Evolutionary conservation across 35 echinoderm and acorn worm genomes (phyloP).

Genomic region (Chiridota heheva): DNA sequence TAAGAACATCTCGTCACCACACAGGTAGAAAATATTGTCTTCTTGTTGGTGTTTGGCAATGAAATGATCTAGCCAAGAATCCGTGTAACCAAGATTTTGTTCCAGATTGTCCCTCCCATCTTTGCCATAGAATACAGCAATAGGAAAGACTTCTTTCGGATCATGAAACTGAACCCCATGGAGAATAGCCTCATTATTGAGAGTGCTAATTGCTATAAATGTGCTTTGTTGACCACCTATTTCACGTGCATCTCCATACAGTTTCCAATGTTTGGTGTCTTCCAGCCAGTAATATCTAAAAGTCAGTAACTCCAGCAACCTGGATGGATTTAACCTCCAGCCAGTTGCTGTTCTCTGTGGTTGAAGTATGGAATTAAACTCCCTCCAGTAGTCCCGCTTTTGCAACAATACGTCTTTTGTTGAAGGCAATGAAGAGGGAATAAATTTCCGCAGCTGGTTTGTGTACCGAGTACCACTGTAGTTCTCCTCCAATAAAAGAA

Average conservation of each 20-base stretch:
- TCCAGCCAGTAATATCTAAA: slow-evolving; percentile 21
- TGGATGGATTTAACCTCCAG: slow-evolving; percentile 6
- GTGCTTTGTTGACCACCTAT: slow-evolving; percentile 25
- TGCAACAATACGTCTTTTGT: background rate
- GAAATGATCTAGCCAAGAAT: background rate
- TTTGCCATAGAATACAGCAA: background rate
- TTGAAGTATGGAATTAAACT: slow-evolving; percentile 1
- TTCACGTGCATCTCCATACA: slow-evolving; percentile 38
- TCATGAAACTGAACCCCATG: background rate
- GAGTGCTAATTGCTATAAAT: slow-evolving; percentile 23
- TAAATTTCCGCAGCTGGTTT: background rate
- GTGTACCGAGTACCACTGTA: slow-evolving; percentile 24
- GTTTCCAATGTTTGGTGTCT: background rate
- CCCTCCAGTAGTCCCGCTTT: slow-evolving; percentile 8
- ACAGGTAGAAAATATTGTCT: background rate
- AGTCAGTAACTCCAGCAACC: background rate
- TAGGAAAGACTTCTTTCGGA: slow-evolving; percentile 40
- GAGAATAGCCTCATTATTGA: slow-evolving; percentile 30
- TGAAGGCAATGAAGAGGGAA: background rate
- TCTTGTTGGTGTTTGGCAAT: background rate
- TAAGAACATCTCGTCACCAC: slow-evolving; percentile 31
- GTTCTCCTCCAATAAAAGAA: slow-evolving; percentile 33
- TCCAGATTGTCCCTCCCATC: no score
- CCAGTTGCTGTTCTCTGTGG: background rate
- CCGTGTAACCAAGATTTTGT: no score